Base-by-base conservation (phyloP, 2,888 invertebrate species). In the Melieria crassipennis region DNA sequence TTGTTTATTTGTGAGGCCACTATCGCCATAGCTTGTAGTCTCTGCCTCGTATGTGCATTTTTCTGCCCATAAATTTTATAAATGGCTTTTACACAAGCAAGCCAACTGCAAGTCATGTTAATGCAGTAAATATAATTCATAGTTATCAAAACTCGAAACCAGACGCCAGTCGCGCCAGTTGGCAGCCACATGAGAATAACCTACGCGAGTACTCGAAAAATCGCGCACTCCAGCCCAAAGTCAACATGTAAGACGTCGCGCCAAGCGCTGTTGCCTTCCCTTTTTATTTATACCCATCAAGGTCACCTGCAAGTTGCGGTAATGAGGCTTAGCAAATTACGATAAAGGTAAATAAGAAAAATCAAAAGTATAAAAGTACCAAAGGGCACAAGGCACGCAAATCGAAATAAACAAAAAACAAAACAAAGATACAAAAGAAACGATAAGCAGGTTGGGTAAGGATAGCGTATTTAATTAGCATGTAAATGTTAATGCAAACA, bases 401-500 rank as follows among this genome's bases (percentile, higher is more conserved):
- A 30, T 30, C 30, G 30, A 30, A 30, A 30, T 3, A 2, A 30
- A 30, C 30, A 30, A 30, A 30, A 30, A 30, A 30, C 30, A 30
- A 30, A 50, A 11, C 7, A 50, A 50, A 50, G 50, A 50, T 10
- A 50, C 7, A 50, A 7, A 50, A 10, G 7, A 42, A 60, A 60
- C 16, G 10, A 30, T 42, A n/a, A 42, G 60, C 13, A 60, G 30
- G 30, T 30, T 56, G 57, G 6, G n/a, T 62, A 61, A 52, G 64
- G 64, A 58, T 69, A 46, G 64, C 69, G 16, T 50, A 69, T 63
- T 69, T 69, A 69, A 69, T 69, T 63, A 69, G 63, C 69, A 62
- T 69, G 69, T 63, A 69, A 69, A 69, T 69, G 57, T 69, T 62
- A 69, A 62, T 9, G 46, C 64, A 63, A 69, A 69, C 68, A 55